Evolutionary conservation across 2,113 vertebrate genomes (phyloP).

Genomic region (Pitta sordida): DNA sequence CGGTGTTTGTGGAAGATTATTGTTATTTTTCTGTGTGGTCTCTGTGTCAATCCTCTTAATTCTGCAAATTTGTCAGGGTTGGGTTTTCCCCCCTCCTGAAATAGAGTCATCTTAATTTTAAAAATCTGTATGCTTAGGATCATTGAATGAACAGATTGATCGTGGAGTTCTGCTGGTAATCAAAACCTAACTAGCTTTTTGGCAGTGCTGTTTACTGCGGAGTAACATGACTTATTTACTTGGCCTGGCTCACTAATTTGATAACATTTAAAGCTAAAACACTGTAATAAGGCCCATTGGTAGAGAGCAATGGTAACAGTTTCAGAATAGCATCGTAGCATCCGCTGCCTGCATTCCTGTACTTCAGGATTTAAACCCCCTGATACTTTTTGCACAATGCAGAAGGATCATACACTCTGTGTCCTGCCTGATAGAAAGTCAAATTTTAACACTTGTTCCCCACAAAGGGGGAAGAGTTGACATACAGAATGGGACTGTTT

Average conservation of each 20-base stretch:
- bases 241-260: slow-evolving; percentile 55
- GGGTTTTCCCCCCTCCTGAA: neutral
- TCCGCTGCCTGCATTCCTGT: neutral
- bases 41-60: slow-evolving; percentile 70
- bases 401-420: neutral
- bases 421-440: neutral
- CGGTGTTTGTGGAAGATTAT: slow-evolving; percentile 48
- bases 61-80: slow-evolving; percentile 64
- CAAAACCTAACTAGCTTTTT: slow-evolving; percentile 67
- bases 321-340: neutral
- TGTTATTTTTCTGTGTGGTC: slow-evolving; percentile 56
- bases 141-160: slow-evolving; percentile 64
- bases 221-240: slow-evolving; percentile 57
- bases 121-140: slow-evolving; percentile 57
- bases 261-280: slow-evolving; percentile 46
- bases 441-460: neutral
- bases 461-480: neutral
- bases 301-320: neutral
- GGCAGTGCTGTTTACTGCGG: slow-evolving; percentile 50
- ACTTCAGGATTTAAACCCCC: neutral
- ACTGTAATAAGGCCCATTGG: neutral
- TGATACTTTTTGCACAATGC: neutral
- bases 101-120: slow-evolving; percentile 58
- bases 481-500: neutral
- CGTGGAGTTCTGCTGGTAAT: slow-evolving; percentile 52